Evolutionary conservation across 2,888 invertebrate genomes (phyloP).

Genomic region (Dione vanillae): DNA sequence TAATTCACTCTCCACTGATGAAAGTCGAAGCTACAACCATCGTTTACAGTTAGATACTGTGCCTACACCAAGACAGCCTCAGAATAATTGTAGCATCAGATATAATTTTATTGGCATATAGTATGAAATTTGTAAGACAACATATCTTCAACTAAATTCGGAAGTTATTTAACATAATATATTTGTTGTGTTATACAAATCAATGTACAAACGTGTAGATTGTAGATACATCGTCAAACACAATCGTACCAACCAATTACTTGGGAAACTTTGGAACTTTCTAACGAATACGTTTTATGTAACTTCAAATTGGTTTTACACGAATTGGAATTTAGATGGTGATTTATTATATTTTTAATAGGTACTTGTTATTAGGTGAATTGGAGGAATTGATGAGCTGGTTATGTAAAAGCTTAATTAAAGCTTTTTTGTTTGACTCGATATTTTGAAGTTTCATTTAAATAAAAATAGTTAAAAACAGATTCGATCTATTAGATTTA

Average conservation of each 20-base stretch:
- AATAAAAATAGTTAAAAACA: no score
- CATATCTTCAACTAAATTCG: background rate
- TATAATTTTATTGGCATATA: background rate
- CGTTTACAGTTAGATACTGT: no score
- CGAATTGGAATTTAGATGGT: background rate
- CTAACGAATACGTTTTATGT: slow-evolving; percentile 28
- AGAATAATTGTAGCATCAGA: no score
- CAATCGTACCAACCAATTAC: slow-evolving; percentile 28
- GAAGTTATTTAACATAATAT: slow-evolving; percentile 25
- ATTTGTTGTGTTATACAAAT: slow-evolving; percentile 19
- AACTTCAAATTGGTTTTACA: slow-evolving; percentile 12
- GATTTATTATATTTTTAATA: background rate
- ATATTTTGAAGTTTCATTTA: no score
- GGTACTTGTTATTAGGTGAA: background rate
- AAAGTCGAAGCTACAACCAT: no score
- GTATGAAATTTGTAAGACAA: background rate
- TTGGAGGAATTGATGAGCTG: background rate
- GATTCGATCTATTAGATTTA: no score
- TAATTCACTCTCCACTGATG: no score
- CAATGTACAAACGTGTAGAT: slow-evolving; percentile 21
- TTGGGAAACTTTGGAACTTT: slow-evolving; percentile 30
- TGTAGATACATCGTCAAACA: slow-evolving; percentile 31
- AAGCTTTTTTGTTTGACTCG: background rate
- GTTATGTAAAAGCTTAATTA: background rate
- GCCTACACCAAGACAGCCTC: no score